Evolutionary conservation across 1,140 invertebrate species (phyloP), one percentile per base, ranked within the genome.

Genomic region (Agrypnia vestita): DNA sequence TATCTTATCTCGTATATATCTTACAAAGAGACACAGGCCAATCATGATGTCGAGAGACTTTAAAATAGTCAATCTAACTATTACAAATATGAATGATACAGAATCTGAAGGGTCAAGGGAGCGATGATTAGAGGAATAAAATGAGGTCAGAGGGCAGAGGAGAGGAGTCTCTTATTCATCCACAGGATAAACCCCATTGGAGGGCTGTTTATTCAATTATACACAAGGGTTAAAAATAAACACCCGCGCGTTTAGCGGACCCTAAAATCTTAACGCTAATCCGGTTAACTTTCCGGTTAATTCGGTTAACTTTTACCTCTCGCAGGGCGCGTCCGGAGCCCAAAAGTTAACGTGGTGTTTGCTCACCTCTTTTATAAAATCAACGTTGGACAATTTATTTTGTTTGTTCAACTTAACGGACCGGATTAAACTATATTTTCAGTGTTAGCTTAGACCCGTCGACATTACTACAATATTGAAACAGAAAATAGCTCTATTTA

Each of bases 221-320:
- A 21, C 17, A 59, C 55, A 59, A 11, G 55, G 55, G 55, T 59
- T 59, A 59, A 59, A 59, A 59, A 59, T 59, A 59, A 59, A 59
- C 55, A 59, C 17, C 55, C 55, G 15, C 10, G 17, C 15, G 15
- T 59, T 59, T 59, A 59, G 15, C 55, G 55, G 17, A 19, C 17
- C 55, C 15, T 59, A 19, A 59, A 59, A 59, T 59, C 53, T 59
- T 21, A 21, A 15, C 55, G 15, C 21, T 59, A 59, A 59, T 59
- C 9, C 55, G 55, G 55, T 59, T 59, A 59, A 59, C 55, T 59
- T 59, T 15, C 55, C 15, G 9, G 15, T 21, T 21, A 59, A 59
- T 21, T 21, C 55, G 15, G 55, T 59, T 21, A 59, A 21, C 6
- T 59, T 56, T 59, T 59, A 59, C 17, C 55, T 35, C 25, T 6